These are phyloP conservation scores for Phallusia fumigata DNA, from an alignment of 23 tunicate species.

Conservation along the genomic window DNA sequence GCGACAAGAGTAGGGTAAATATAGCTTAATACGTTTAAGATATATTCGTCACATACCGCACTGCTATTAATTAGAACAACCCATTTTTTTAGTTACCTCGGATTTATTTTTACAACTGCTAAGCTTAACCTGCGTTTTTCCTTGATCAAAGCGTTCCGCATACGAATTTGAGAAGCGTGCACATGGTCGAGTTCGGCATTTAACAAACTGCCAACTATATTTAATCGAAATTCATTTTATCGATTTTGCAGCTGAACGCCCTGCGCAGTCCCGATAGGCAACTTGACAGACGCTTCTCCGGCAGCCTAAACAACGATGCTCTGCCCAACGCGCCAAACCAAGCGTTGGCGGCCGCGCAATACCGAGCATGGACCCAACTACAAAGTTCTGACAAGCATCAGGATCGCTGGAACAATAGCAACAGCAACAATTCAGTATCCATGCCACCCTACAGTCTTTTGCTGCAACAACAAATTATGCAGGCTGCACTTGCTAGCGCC, in stretches of 20 bases:
- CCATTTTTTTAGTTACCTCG: too few species aligned
- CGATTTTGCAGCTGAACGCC: neutral
- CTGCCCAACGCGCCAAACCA: neutral
- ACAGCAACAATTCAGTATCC: conserved; percentile 40
- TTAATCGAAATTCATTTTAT: too few species aligned
- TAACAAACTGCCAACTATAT: too few species aligned
- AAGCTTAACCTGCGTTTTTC: too few species aligned
- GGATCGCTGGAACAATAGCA: conserved; percentile 35
- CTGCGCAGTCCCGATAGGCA: conserved; percentile 1
- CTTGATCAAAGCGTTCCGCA: too few species aligned
- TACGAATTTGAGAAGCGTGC: too few species aligned
- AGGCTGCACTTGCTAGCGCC: conserved; percentile 74
- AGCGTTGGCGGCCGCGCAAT: neutral
- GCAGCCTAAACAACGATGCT: neutral
- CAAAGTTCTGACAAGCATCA: neutral
- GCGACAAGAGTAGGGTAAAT: too few species aligned
- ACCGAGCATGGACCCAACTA: neutral
- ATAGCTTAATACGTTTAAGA: too few species aligned
- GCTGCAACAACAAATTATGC: conserved; percentile 79
- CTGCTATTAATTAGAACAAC: too few species aligned
- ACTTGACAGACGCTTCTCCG: neutral
- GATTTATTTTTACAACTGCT: too few species aligned
- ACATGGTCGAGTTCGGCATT: too few species aligned
- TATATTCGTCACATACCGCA: too few species aligned
- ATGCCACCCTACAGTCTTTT: conserved; percentile 35